Evolutionary conservation across 2,888 invertebrate species (phyloP), one percentile per base, ranked within the genome.

Genomic region (Melinaea menophilus): DNA sequence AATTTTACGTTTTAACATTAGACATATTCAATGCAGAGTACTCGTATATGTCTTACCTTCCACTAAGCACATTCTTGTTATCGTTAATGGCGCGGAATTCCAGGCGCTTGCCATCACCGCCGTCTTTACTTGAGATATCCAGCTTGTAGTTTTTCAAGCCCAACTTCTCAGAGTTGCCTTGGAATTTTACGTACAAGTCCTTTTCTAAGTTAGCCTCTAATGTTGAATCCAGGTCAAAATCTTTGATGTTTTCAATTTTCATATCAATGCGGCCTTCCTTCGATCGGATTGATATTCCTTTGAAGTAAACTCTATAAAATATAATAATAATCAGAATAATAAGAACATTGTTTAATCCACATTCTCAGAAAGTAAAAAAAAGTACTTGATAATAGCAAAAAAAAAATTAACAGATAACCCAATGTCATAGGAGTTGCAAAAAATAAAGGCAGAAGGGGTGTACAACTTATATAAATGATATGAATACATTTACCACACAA

Each of bases 41-140:
- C 22, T 22, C 22, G 22, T 22, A 22, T 22, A 41, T 41, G 11
- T 72, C 75, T 75, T 77, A 94, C 94, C 92, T 93, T 90, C 96
- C 96, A 73, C 93, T 92, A 2, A 96, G 75, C 7, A 95, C 78
- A 60, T 94, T 94, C 75, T 94, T 93, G 63, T 92, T 92, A 3
- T 92, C 93, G 57, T 93, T 93, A 41, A 92, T 94, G 0, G 94
- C 91, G 1, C 88, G 84, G 73, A 96, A 90, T 66, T 93, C 92
- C 61, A 96, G 86, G 5, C 92, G 91, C 69, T 94, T 95, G 63
- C 91, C 91, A 61, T 90, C 93, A 0, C 90, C 91, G 3, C 88
- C 86, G 2, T 92, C 91, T 68, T 94, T 93, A 75, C 93, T 94
- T 0, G 91, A 86, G 5, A 94, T 91, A 63, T 94, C 93, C 0